phyloP scores from a whole-genome alignment of 1,140 invertebrate species.

The Drosophila murphyi region DNA sequence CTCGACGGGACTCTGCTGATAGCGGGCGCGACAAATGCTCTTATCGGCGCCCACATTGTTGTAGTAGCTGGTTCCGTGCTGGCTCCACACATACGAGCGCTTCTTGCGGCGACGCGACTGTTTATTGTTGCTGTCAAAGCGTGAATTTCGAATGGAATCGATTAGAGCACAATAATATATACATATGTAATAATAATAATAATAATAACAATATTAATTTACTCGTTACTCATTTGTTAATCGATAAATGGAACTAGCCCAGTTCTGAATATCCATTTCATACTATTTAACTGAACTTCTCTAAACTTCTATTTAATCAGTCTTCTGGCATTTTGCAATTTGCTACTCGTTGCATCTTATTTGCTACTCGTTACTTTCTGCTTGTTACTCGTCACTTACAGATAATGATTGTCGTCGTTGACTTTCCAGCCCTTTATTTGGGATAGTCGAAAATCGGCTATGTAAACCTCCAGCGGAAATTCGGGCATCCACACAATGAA shows the following conservation, averaged over 20 bases:
- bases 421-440: slow-evolving; percentile 96
- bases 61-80: slow-evolving; percentile 83
- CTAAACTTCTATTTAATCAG: neutral
- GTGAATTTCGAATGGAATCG: neutral
- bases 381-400: slow-evolving; percentile 75
- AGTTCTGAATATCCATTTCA: neutral
- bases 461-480: slow-evolving; percentile 94
- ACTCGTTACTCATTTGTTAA: neutral
- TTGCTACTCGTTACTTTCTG: neutral
- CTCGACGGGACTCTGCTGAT: slow-evolving; percentile 96
- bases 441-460: slow-evolving; percentile 94
- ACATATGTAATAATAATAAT: no score
- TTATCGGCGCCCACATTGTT: slow-evolving; percentile 87
- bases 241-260: no score
- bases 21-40: slow-evolving; percentile 91
- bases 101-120: slow-evolving; percentile 86
- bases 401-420: slow-evolving; percentile 88
- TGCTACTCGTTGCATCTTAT: neutral
- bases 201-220: no score
- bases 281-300: neutral
- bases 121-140: slow-evolving; percentile 75
- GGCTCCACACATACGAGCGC: slow-evolving; percentile 85
- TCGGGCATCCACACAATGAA: slow-evolving; percentile 99
- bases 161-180: no score
- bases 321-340: neutral